phyloP scores from a whole-genome alignment of 2,113 vertebrate genomes.

The pig (Sus scrofa) region T2T-Sscrofa CM000814.6:99346501-99347000 shows the following conservation, averaged over 20 bases:
- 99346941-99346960: constrained; percentile 41
- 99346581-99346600: background rate
- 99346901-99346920: background rate
- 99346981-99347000: background rate
- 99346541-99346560: background rate
- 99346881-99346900: constrained; percentile 13
- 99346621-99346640: background rate
- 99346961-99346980: background rate
- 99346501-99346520: background rate
- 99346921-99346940: constrained; percentile 56
- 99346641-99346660: background rate
- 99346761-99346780: background rate
- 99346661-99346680: constrained; percentile 1
- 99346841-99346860: constrained; percentile 41
- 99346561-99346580: background rate
- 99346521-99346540: background rate
- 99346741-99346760: constrained; percentile 22
- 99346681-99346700: background rate
- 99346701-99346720: constrained; percentile 35
- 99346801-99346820: constrained; percentile 52
- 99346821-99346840: constrained; percentile 29
- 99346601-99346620: background rate
- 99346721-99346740: constrained; percentile 12
- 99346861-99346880: constrained; percentile 46
- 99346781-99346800: constrained; percentile 22